Conservation (phyloP, 2,888 invertebrate genomes). For the Villa cingulata region DNA sequence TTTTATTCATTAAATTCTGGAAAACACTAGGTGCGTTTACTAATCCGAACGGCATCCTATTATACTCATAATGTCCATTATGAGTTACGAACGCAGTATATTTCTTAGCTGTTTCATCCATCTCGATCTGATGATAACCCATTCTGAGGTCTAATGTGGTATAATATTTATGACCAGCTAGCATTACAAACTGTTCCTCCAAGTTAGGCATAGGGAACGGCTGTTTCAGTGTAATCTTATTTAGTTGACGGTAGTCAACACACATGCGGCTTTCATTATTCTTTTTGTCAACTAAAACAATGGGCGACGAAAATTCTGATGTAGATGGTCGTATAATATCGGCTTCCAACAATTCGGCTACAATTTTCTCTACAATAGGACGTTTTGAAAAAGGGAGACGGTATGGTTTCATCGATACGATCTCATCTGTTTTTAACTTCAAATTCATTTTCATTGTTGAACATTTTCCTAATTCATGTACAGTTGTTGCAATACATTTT, state of each 20-base stretch:
- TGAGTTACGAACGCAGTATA: not conserved
- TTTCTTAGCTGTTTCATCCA: not conserved
- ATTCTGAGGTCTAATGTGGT: not conserved
- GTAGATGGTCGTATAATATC: not conserved
- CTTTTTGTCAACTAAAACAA: not conserved
- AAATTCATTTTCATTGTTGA: not conserved
- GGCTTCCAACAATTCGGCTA: not conserved
- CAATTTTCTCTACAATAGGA: not conserved
- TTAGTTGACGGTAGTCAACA: not conserved
- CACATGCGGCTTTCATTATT: not conserved
- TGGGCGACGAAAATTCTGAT: not conserved
- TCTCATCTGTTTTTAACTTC: not conserved
- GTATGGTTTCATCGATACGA: not conserved
- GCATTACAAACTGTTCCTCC: not conserved
- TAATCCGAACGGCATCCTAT: slow-evolving; percentile 5
- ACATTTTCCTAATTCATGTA: not conserved
- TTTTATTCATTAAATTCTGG: not conserved
- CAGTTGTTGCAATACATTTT: not conserved
- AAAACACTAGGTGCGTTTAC: slow-evolving; percentile 4
- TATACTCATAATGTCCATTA: slow-evolving; percentile 4
- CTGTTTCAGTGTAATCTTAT: not conserved
- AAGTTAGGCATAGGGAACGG: not conserved
- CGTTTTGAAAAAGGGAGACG: not conserved
- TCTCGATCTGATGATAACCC: not conserved
- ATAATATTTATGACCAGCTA: not conserved